A percentile compares a stretch with the other conserved stretches of the same genome.
These are phyloP conservation scores for Semaprochilodus insignis DNA, from an alignment of 2,797 vertebrate species.

Conservation along the genomic window DNA sequence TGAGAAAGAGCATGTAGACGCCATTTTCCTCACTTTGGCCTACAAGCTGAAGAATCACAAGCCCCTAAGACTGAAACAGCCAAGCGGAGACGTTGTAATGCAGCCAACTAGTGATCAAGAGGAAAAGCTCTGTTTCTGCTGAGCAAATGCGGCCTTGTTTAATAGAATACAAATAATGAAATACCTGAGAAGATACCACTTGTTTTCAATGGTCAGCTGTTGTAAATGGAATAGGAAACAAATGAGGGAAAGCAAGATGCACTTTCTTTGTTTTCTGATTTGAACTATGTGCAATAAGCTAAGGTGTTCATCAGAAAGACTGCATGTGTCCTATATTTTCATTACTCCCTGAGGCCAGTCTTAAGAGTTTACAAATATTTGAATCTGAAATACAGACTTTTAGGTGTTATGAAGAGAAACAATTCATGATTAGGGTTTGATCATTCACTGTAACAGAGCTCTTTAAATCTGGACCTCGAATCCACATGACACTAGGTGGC, in stretches of 20 bases:
- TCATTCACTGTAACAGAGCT: background rate
- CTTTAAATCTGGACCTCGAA: no score
- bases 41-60: constrained; percentile 82
- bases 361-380: constrained; percentile 11
- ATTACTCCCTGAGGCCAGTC: background rate
- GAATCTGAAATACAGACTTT: background rate
- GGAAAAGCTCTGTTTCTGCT: constrained; percentile 62
- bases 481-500: no score
- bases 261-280: constrained; percentile 13
- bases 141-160: constrained; percentile 12
- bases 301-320: background rate
- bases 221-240: background rate
- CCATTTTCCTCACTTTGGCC: constrained; percentile 82
- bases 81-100: constrained; percentile 59
- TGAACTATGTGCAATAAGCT: constrained; percentile 2
- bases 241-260: background rate
- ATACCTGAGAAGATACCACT: background rate
- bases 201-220: background rate
- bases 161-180: background rate
- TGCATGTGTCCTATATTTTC: background rate
- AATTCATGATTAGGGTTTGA: background rate
- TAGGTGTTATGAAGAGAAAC: background rate
- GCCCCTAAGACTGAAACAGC: constrained; percentile 79
- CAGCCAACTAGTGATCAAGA: constrained; percentile 66
- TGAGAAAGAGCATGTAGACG: constrained; percentile 80